A percentile compares a stretch with the other conserved stretches of the same genome.
These are phyloP conservation scores for Tiliqua scincoides DNA, from an alignment of 2,113 vertebrate genomes.

Conservation along the genomic window DNA sequence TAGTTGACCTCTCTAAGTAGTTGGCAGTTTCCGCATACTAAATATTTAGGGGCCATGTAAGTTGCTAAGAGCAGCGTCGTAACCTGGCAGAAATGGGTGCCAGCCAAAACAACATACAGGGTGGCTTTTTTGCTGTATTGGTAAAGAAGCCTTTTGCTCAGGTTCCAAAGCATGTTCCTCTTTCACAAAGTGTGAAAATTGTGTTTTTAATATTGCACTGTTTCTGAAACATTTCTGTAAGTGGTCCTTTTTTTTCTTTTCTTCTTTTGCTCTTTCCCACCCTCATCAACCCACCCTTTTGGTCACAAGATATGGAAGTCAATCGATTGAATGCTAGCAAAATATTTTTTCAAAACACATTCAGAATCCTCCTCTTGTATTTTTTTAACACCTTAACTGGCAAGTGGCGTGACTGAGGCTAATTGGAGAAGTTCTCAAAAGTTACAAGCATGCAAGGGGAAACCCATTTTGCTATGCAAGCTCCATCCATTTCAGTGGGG, in stretches of 20 bases:
- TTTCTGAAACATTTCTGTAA: slow-evolving; percentile 71
- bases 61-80: slow-evolving; percentile 60
- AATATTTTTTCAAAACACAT: slow-evolving; percentile 35
- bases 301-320: slow-evolving; percentile 42
- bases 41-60: slow-evolving; percentile 58
- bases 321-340: slow-evolving; percentile 36
- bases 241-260: slow-evolving; percentile 45
- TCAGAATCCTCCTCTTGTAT: neutral
- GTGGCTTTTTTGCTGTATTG: slow-evolving; percentile 68
- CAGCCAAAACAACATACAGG: slow-evolving; percentile 63
- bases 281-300: neutral
- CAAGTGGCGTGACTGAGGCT: slow-evolving; percentile 40
- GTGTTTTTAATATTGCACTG: slow-evolving; percentile 78
- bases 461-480: neutral
- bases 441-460: neutral
- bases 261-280: slow-evolving; percentile 4
- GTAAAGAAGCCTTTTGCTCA: slow-evolving; percentile 77
- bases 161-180: slow-evolving; percentile 76
- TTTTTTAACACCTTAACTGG: slow-evolving; percentile 29
- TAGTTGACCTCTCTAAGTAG: slow-evolving; percentile 56
- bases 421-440: slow-evolving; percentile 14
- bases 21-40: slow-evolving; percentile 62
- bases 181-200: slow-evolving; percentile 70
- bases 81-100: slow-evolving; percentile 63
- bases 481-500: neutral